phyloP scores from a whole-genome alignment of 2,888 invertebrate species.

The Drosophila testacea region DNA sequence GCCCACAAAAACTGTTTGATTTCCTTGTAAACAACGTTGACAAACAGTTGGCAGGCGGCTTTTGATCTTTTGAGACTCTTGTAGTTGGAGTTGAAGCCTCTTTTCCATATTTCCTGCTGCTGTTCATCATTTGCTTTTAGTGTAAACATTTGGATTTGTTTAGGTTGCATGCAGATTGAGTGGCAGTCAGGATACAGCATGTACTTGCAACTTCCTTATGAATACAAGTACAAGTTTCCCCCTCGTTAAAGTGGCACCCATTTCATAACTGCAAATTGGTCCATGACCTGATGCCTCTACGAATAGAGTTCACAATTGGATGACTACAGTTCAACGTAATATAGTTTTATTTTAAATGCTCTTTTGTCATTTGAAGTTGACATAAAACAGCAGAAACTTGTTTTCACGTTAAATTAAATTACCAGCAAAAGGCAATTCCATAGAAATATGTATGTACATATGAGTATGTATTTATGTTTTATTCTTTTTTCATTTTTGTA shows the following conservation, averaged over 20 bases:
- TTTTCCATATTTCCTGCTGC: constrained; percentile 11
- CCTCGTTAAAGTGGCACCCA: constrained; percentile 38
- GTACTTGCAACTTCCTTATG: constrained; percentile 30
- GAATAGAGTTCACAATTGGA: constrained; percentile 43
- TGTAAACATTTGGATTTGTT: constrained; percentile 68
- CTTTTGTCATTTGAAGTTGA: constrained; percentile 54
- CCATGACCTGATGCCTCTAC: constrained; percentile 35
- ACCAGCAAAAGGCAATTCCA: constrained; percentile 72
- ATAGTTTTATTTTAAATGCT: constrained; percentile 32
- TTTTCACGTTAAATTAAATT: constrained; percentile 77
- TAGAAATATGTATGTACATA: constrained; percentile 46
- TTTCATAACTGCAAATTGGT: constrained; percentile 63
- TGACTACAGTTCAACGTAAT: constrained; percentile 49
- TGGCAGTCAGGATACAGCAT: constrained; percentile 31
- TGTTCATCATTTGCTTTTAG: constrained; percentile 39
- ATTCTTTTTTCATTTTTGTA: constrained; percentile 30
- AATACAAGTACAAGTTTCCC: not conserved
- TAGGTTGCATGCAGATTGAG: constrained; percentile 32
- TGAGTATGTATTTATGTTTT: constrained; percentile 21
- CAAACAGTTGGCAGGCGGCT: constrained; percentile 59
- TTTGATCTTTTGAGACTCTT: constrained; percentile 59
- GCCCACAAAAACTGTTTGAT: constrained; percentile 56
- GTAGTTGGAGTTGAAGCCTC: constrained; percentile 21
- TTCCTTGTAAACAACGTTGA: constrained; percentile 75
- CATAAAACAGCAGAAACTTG: constrained; percentile 66